phyloP scores from a whole-genome alignment of 2,113 vertebrate species.

The Ictidomys tridecemlineatus region DNA sequence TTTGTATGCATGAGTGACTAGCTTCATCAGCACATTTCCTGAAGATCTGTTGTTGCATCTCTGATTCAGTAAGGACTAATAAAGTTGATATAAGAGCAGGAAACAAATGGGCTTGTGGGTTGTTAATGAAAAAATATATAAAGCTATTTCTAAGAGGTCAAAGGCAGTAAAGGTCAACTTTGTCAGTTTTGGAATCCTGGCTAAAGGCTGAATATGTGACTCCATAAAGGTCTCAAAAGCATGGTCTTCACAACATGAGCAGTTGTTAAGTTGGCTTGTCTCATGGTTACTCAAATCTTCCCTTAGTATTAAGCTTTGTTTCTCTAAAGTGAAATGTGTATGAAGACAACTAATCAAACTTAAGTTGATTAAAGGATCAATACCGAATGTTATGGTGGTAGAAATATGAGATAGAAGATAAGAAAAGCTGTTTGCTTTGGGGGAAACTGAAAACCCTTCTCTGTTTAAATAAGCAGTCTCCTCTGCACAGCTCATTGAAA shows the following conservation, averaged over 20 bases:
- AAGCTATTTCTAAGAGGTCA: background rate
- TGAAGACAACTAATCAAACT: background rate
- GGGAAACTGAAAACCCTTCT: background rate
- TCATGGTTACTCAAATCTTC: background rate
- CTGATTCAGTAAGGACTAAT: background rate
- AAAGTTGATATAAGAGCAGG: background rate
- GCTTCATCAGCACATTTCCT: background rate
- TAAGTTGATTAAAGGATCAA: background rate
- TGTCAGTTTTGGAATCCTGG: background rate
- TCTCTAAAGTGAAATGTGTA: background rate
- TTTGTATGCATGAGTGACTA: background rate
- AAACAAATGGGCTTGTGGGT: background rate
- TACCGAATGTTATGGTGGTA: background rate
- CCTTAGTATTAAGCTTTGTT: background rate
- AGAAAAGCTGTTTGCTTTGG: background rate
- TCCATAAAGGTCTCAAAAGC: background rate
- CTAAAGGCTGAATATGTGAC: background rate
- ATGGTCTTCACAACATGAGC: background rate
- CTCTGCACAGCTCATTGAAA: background rate
- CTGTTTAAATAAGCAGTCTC: background rate
- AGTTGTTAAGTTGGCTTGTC: constrained; percentile 16
- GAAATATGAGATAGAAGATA: background rate
- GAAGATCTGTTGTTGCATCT: background rate
- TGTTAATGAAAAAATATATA: background rate
- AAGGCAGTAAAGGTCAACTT: background rate